A percentile compares a stretch with the other conserved stretches of the same genome.
Evolutionary conservation across 2,797 vertebrate genomes (phyloP).

Genomic region (Gadopsis marmoratus): DNA sequence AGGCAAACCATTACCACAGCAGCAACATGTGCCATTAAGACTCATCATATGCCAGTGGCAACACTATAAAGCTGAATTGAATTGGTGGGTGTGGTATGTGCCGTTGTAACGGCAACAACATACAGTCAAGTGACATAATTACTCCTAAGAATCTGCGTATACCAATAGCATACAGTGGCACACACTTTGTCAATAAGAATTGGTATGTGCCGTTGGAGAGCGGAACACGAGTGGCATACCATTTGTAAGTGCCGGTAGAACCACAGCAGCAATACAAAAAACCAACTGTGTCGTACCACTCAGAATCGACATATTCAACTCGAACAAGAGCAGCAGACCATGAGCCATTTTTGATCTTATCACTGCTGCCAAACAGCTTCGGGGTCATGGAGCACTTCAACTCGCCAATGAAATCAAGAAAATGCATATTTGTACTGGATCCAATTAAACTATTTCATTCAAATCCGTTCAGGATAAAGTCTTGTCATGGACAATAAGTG

Average conservation of each 20-base stretch:
- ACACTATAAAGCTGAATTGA: no score
- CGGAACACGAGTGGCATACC: not conserved
- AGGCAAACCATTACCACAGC: not conserved
- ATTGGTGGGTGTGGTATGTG: not conserved
- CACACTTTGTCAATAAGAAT: not conserved
- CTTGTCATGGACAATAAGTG: not conserved
- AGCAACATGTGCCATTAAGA: not conserved
- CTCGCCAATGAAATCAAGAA: conserved; percentile 17
- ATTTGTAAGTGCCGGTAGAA: not conserved
- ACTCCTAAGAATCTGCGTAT: not conserved
- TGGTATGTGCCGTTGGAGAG: not conserved
- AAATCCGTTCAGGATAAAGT: not conserved
- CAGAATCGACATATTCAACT: not conserved
- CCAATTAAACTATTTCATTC: conserved; percentile 11
- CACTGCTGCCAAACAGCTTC: conserved; percentile 12
- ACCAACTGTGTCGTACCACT: not conserved
- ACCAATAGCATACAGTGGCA: not conserved
- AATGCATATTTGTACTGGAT: conserved; percentile 4
- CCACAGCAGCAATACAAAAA: conserved; percentile 2
- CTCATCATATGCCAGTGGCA: not conserved
- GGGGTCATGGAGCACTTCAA: not conserved
- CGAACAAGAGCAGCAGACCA: conserved; percentile 2
- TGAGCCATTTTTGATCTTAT: not conserved
- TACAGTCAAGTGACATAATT: not conserved
- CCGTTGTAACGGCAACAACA: not conserved